These are phyloP conservation scores for Glyptemys insculpta DNA, from an alignment of 2,797 vertebrate species.

Conservation along the genomic window DNA sequence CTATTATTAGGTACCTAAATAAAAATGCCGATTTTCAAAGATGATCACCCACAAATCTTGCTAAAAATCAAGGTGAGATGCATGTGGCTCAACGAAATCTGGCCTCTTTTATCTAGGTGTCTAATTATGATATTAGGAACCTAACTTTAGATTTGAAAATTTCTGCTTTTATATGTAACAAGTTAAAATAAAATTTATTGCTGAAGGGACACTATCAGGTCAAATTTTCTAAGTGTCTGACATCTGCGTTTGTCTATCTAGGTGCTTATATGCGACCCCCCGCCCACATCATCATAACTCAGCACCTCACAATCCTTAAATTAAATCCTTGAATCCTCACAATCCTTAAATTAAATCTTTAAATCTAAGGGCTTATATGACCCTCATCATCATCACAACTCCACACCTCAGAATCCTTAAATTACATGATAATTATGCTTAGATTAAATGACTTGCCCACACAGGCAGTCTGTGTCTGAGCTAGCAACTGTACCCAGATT, in stretches of 20 bases:
- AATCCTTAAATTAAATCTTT: too few relatives aligned
- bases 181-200: background rate
- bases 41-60: rapidly evolving
- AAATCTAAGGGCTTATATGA: too few relatives aligned
- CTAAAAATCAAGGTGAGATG: background rate
- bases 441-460: too few relatives aligned
- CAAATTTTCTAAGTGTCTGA: background rate
- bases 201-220: background rate
- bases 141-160: background rate
- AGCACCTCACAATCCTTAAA: too few relatives aligned
- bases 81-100: background rate
- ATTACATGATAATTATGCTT: too few relatives aligned
- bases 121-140: background rate
- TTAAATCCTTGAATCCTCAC: too few relatives aligned
- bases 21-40: background rate
- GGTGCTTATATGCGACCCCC: background rate
- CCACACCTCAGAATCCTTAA: too few relatives aligned
- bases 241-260: background rate
- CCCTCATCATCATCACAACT: too few relatives aligned
- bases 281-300: too few relatives aligned
- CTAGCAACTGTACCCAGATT: too few relatives aligned
- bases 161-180: background rate
- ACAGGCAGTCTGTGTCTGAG: too few relatives aligned
- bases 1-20: background rate
- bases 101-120: background rate